Percentiles rank a stretch among this genome's conserved stretches.
These are phyloP conservation scores for Strongylocentrotus purpuratus DNA, from an alignment of 35 echinoderm and acorn worm genomes.

Conservation along the genomic window DNA sequence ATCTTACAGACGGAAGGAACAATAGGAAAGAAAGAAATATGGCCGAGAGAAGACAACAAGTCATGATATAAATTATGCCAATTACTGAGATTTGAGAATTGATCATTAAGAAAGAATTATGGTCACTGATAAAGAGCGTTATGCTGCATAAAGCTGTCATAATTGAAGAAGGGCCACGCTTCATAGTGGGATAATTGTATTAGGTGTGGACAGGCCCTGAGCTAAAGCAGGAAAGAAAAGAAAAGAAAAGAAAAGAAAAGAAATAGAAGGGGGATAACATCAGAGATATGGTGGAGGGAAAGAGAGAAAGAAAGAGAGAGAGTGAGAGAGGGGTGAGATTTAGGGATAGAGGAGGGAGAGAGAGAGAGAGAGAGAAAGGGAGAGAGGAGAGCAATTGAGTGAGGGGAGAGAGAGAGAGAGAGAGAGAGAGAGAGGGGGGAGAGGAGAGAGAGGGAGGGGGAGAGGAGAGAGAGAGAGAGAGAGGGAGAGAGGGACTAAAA, in stretches of 20 bases:
- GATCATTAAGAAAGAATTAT: constrained; percentile 27
- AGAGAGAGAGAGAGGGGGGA: no score
- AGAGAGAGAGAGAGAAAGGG: background rate
- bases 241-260: background rate
- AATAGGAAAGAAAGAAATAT: background rate
- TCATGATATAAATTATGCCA: constrained; percentile 22
- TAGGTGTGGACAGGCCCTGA: background rate
- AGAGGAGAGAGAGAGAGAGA: no score
- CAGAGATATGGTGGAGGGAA: background rate
- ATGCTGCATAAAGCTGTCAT: background rate
- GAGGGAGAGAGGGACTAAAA: no score
- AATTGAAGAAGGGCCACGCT: background rate
- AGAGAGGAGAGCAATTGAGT: no score
- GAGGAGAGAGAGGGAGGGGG: no score
- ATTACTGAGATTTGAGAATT: constrained; percentile 2
- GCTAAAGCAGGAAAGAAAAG: background rate
- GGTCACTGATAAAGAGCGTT: background rate
- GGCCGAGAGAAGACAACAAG: background rate
- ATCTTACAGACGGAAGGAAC: background rate
- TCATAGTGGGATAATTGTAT: background rate
- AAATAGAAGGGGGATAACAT: background rate
- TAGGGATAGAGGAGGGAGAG: background rate
- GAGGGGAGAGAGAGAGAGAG: no score
- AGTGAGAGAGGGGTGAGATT: no score
- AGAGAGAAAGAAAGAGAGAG: constrained; percentile 7